Conservation (phyloP, 2,113 vertebrate species). For the Equus przewalskii region DNA sequence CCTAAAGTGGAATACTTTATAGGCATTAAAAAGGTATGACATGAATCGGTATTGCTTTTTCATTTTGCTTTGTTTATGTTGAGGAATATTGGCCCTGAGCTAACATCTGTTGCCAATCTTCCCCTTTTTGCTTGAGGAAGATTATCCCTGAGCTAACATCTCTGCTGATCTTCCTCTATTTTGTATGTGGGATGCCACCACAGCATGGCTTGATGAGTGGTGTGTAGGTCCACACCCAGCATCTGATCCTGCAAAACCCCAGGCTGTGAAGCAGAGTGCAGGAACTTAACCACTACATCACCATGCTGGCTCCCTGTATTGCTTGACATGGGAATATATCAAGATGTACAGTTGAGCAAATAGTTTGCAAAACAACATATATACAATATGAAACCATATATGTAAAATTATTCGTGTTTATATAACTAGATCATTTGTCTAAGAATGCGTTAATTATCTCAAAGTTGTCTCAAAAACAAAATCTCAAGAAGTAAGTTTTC, state of each 20-base stretch:
- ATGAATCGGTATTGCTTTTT: not conserved
- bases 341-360: not conserved
- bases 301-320: not conserved
- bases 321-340: not conserved
- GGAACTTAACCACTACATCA: no score
- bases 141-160: no score
- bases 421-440: not conserved
- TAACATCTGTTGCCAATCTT: no score
- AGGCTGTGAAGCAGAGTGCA: no score
- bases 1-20: not conserved
- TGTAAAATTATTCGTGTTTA: not conserved
- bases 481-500: not conserved
- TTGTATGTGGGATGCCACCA: no score
- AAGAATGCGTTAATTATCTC: not conserved
- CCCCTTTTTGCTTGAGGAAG: no score
- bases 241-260: no score
- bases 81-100: no score
- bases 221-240: no score
- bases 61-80: no score
- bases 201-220: no score
- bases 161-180: no score
- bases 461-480: conserved; percentile 24
- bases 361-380: not conserved
- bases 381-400: not conserved
- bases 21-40: not conserved